Evolutionary conservation across 1,140 invertebrate species (phyloP).

Genomic region (Yoshiicerus persimilis): DNA sequence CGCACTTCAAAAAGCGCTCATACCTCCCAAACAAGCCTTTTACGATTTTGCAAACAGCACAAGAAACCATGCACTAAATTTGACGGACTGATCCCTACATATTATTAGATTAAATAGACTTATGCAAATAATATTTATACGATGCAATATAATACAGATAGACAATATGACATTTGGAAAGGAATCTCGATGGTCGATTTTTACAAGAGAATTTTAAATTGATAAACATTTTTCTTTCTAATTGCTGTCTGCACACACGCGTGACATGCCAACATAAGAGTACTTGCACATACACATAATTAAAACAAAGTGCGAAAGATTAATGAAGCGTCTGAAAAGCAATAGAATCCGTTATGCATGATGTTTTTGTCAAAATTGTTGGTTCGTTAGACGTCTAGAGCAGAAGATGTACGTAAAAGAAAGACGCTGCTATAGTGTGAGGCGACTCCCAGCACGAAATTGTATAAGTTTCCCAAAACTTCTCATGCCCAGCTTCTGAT

Average conservation of each 20-base stretch:
- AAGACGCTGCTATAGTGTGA: not conserved
- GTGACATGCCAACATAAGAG: not conserved
- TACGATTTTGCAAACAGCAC: no score
- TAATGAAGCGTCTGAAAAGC: not conserved
- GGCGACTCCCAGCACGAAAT: not conserved
- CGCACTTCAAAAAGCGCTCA: no score
- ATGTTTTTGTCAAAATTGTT: not conserved
- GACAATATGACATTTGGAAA: no score
- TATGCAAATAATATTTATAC: no score
- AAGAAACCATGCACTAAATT: no score
- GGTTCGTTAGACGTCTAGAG: not conserved
- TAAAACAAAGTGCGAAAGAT: not conserved
- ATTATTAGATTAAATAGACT: no score
- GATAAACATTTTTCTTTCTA: not conserved
- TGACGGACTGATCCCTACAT: no score
- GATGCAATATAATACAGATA: no score
- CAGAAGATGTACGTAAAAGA: not conserved
- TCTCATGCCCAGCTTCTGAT: not conserved
- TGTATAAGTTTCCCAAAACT: not conserved
- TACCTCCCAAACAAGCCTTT: no score
- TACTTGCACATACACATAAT: not conserved
- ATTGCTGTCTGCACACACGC: not conserved
- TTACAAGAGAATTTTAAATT: no score
- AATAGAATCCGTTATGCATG: not conserved
- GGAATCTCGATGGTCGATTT: no score